phyloP scores from a whole-genome alignment of 2,113 vertebrate species.

The Tachuris rubrigastra region DNA sequence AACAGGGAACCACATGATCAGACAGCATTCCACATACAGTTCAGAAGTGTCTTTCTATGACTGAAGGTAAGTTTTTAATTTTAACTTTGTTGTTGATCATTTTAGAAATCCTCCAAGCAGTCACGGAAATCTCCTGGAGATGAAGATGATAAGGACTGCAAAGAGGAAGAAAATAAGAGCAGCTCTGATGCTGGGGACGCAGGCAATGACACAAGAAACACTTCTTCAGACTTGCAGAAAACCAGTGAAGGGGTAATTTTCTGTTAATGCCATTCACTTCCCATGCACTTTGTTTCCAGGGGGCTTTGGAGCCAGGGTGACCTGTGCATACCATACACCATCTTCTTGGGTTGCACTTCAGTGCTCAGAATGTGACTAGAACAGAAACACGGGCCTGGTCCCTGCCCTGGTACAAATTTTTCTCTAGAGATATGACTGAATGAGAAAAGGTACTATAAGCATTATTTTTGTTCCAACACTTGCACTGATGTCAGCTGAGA shows the following conservation, averaged over 20 bases:
- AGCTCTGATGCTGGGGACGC: constrained; percentile 89
- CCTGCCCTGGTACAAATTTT: background rate
- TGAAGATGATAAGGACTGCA: constrained; percentile 91
- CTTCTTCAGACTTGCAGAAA: constrained; percentile 89
- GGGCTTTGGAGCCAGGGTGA: background rate
- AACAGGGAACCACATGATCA: background rate
- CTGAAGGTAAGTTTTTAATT: background rate
- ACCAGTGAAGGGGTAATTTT: constrained; percentile 84
- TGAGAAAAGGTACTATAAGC: background rate
- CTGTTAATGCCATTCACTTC: background rate
- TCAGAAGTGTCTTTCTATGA: background rate
- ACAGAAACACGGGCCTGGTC: background rate
- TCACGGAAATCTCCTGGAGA: constrained; percentile 91
- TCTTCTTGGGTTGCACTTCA: background rate
- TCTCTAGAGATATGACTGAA: background rate
- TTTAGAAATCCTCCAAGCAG: constrained; percentile 91
- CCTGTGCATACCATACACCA: fast-evolving
- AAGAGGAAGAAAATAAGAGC: constrained; percentile 94
- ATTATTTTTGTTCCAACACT: constrained; percentile 3
- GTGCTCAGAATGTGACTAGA: background rate
- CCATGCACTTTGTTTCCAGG: background rate
- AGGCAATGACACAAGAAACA: constrained; percentile 89
- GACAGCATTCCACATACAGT: background rate
- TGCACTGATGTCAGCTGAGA: constrained; percentile 10
- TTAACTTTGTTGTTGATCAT: constrained; percentile 30